phyloP scores from a whole-genome alignment of 2,888 invertebrate genomes.

The Microdon myrmicae region DNA sequence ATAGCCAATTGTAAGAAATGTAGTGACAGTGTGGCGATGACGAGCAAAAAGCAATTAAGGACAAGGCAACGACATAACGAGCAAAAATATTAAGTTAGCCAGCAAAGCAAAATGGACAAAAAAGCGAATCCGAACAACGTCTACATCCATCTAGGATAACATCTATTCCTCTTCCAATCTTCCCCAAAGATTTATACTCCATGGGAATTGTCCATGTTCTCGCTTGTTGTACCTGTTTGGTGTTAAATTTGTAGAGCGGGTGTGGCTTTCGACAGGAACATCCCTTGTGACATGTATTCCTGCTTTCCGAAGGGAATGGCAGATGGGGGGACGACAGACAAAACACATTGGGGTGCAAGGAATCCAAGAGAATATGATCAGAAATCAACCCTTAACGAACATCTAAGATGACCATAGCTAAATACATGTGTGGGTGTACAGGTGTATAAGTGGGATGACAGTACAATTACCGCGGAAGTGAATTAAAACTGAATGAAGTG shows the following conservation, averaged over 20 bases:
- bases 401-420: slow-evolving; percentile 46
- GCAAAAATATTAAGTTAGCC: slow-evolving; percentile 51
- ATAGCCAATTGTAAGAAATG: too few species aligned
- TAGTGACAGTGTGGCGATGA: too few species aligned
- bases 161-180: too few species aligned
- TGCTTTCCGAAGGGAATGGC: neutral
- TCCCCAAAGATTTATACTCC: too few species aligned
- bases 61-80: slow-evolving; percentile 51
- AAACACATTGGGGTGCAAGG: too few species aligned
- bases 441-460: too few species aligned
- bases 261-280: slow-evolving; percentile 7
- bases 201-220: slow-evolving; percentile 12
- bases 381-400: slow-evolving; percentile 50
- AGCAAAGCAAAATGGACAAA: slow-evolving; percentile 24
- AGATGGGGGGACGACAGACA: slow-evolving; percentile 15
- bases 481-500: slow-evolving; percentile 39
- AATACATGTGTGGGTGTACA: slow-evolving; percentile 14
- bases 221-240: slow-evolving; percentile 30
- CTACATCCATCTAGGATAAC: slow-evolving; percentile 1
- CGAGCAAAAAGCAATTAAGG: slow-evolving; percentile 50
- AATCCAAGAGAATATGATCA: too few species aligned
- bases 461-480: too few species aligned
- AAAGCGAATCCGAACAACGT: slow-evolving; percentile 11
- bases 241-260: slow-evolving; percentile 22
- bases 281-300: slow-evolving; percentile 1